Conservation (phyloP, 2,797 vertebrate genomes). For the Phaenicophaeus curvirostris region DNA sequence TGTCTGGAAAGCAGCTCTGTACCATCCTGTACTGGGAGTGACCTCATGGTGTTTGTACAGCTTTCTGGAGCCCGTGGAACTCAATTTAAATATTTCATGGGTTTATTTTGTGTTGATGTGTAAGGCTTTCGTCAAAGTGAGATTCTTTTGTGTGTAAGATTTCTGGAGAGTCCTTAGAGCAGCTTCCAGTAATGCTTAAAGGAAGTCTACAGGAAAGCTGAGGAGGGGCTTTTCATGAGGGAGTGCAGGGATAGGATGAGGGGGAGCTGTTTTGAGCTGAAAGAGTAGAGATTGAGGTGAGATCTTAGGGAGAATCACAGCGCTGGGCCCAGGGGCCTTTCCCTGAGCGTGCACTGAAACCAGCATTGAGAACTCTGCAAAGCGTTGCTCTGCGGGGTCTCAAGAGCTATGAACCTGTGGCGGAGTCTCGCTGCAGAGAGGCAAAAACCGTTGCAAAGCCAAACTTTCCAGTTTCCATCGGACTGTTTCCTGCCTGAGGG, state of each 20-base stretch:
- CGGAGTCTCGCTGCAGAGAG: neutral
- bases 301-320: too few species aligned
- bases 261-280: too few species aligned
- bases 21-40: neutral
- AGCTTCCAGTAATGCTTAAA: too few species aligned
- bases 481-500: neutral
- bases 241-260: too few species aligned
- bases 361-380: neutral
- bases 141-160: neutral
- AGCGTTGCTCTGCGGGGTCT: accelerated
- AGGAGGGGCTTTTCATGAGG: too few species aligned
- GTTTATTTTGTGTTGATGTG: neutral
- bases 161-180: too few species aligned
- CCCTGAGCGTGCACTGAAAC: too few species aligned
- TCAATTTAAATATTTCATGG: neutral
- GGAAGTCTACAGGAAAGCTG: too few species aligned
- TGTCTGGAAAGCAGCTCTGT: neutral
- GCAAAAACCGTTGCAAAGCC: neutral
- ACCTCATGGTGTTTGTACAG: neutral
- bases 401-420: neutral
- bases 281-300: too few species aligned
- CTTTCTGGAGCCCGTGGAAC: neutral
- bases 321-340: neutral
- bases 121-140: neutral
- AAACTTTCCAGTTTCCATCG: neutral